phyloP scores from a whole-genome alignment of 2,113 vertebrate genomes.

The Psittacula cyanocephala region DNA sequence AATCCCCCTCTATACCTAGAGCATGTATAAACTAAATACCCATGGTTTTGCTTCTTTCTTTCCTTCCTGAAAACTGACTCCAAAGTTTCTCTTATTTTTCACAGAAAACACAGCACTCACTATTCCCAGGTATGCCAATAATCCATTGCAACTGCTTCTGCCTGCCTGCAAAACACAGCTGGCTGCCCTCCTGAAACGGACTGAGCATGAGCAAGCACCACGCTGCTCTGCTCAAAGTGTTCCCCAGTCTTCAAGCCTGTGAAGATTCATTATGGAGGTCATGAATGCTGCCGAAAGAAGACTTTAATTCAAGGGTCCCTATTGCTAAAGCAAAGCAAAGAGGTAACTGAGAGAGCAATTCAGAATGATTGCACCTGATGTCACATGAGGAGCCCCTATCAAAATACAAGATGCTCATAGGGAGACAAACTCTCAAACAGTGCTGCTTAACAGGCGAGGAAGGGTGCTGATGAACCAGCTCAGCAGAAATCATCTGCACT shows the following conservation, averaged over 20 bases:
- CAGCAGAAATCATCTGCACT: slow-evolving; percentile 2
- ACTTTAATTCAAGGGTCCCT: not conserved
- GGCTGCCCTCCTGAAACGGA: not conserved
- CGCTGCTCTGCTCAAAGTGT: not conserved
- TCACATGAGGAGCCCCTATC: not conserved
- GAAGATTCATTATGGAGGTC: not conserved
- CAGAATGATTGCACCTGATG: not conserved
- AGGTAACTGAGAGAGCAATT: not conserved
- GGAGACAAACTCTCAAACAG: not conserved
- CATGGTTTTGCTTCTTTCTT: not conserved
- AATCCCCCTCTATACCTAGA: not conserved
- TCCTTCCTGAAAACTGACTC: not conserved
- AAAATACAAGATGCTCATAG: not conserved
- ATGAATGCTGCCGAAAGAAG: not conserved
- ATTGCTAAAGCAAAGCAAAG: not conserved
- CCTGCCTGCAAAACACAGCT: slow-evolving; percentile 3
- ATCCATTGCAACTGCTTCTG: not conserved
- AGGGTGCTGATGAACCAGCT: not conserved
- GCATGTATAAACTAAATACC: not conserved
- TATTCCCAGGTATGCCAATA: not conserved
- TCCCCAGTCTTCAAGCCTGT: not conserved
- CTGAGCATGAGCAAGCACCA: not conserved
- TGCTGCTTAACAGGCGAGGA: not conserved
- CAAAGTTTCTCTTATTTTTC: not conserved
- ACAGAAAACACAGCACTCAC: not conserved